Evolutionary conservation across 53 echinoderm and acorn worm species (phyloP).

Genomic region (Patiria pectinifera): DNA sequence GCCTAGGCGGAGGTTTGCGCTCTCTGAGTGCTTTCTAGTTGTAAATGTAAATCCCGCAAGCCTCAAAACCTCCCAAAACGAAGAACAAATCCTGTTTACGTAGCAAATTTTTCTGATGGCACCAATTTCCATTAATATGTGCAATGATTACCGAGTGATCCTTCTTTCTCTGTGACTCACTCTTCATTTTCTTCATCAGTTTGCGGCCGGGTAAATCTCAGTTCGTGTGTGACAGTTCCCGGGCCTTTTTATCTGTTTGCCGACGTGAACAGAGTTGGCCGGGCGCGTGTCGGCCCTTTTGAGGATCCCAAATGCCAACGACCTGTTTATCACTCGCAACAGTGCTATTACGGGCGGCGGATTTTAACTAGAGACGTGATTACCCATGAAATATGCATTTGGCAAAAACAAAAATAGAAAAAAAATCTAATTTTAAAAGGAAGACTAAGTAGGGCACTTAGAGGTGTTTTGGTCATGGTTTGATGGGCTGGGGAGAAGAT

Average conservation of each 20-base stretch:
- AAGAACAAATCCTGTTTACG: neutral
- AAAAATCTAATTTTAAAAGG: neutral
- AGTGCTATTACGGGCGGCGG: constrained; percentile 6
- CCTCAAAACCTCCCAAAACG: neutral
- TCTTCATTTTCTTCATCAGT: neutral
- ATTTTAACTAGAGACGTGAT: neutral
- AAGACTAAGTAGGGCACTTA: neutral
- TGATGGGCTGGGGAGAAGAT: neutral
- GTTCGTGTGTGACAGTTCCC: constrained; percentile 1
- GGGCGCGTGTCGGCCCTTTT: constrained; percentile 14
- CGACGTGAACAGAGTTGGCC: neutral
- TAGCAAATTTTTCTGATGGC: neutral
- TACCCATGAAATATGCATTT: neutral
- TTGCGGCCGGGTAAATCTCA: neutral
- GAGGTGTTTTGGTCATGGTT: neutral
- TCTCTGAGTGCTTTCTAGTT: neutral
- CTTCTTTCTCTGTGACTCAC: neutral
- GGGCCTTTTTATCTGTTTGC: constrained; percentile 1
- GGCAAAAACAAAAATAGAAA: neutral
- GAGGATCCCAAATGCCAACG: neutral
- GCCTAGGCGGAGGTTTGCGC: too few species aligned
- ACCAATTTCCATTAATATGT: neutral
- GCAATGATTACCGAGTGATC: neutral
- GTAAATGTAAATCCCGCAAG: neutral
- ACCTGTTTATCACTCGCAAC: constrained; percentile 22